phyloP scores from a whole-genome alignment of 2,113 vertebrate species.

The Bucco capensis region DNA sequence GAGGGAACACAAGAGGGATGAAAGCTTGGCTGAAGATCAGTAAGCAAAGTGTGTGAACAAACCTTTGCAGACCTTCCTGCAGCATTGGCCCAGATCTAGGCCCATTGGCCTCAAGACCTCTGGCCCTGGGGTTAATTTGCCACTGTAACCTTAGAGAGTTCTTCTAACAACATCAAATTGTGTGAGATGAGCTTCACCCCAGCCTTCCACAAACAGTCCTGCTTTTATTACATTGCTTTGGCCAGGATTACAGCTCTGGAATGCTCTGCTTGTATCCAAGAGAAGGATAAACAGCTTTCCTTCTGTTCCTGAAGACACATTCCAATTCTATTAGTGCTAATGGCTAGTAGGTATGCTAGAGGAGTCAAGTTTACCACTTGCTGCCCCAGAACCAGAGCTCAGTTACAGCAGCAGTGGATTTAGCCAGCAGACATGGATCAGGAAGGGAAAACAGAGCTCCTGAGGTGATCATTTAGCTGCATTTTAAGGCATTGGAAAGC shows the following conservation, averaged over 20 bases:
- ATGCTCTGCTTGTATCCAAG: background rate
- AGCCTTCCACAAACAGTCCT: background rate
- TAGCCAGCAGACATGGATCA: background rate
- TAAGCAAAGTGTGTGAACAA: background rate
- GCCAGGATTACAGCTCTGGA: background rate
- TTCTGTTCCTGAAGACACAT: background rate
- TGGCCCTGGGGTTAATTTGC: conserved; percentile 4
- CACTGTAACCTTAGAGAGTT: background rate
- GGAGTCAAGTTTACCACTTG: background rate
- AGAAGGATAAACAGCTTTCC: background rate
- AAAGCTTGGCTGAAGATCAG: background rate
- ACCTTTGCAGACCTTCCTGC: background rate
- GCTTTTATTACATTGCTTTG: conserved; percentile 24
- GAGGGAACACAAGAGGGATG: background rate
- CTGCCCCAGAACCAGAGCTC: background rate
- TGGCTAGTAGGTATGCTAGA: background rate
- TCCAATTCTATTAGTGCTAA: background rate
- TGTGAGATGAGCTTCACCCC: background rate
- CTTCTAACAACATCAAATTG: background rate
- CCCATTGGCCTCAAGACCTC: background rate
- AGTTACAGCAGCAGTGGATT: background rate
- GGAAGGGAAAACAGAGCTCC: background rate
- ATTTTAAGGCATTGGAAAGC: background rate
- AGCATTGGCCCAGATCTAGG: background rate
- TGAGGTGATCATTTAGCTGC: background rate